phyloP scores from a whole-genome alignment of 2,797 vertebrate genomes.

The Sebastes hubbsi region DNA sequence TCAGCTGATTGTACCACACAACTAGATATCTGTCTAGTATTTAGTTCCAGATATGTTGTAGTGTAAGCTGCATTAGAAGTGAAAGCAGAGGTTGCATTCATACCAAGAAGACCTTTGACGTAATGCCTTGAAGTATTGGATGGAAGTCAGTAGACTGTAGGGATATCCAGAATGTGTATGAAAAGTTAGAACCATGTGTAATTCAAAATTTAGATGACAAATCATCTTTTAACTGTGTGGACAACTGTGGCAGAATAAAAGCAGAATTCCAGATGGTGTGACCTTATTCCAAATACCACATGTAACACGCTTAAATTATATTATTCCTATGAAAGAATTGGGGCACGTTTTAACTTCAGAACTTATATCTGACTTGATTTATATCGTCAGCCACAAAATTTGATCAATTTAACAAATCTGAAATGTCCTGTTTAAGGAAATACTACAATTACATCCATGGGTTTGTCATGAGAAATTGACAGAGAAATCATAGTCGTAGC shows the following conservation, averaged over 20 bases:
- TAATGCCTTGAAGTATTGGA: neutral
- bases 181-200: neutral
- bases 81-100: neutral
- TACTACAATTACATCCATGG: neutral
- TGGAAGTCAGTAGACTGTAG: neutral
- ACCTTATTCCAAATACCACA: neutral
- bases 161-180: neutral
- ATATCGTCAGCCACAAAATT: neutral
- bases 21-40: neutral
- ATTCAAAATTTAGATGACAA: neutral
- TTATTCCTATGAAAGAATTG: neutral
- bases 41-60: neutral
- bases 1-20: conserved; percentile 5
- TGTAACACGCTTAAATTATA: neutral
- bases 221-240: neutral
- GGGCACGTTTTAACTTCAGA: neutral
- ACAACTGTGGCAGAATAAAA: conserved; percentile 1
- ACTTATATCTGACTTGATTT: neutral
- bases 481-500: neutral
- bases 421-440: neutral
- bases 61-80: neutral
- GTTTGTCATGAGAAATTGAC: neutral
- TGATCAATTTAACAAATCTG: neutral
- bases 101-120: neutral
- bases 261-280: neutral